Conservation (phyloP, 1,140 invertebrate genomes). For the Ruditapes philippinarum region DNA sequence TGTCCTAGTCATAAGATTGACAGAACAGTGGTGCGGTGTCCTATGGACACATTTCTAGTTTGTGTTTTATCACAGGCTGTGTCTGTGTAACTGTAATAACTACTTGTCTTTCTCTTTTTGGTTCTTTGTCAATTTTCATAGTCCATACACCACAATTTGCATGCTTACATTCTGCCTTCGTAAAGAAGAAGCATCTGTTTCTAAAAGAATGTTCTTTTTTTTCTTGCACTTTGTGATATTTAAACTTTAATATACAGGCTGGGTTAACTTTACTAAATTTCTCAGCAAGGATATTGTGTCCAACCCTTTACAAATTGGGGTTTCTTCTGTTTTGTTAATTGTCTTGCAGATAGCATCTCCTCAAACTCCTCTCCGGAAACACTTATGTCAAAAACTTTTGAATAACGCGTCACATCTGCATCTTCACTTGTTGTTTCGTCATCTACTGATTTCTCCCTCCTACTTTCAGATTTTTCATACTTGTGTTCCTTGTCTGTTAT, state of each 20-base stretch:
- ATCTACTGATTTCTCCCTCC: neutral
- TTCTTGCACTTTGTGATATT: too few species aligned
- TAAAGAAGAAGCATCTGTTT: slow-evolving; percentile 5
- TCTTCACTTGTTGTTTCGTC: neutral
- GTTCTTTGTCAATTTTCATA: slow-evolving; percentile 18
- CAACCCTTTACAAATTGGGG: slow-evolving; percentile 15
- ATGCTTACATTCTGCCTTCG: slow-evolving; percentile 13
- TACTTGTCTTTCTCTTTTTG: neutral
- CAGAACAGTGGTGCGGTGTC: too few species aligned
- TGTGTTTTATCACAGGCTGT: slow-evolving; percentile 4
- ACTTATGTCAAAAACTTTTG: slow-evolving; percentile 6
- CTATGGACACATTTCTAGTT: too few species aligned
- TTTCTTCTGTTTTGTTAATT: neutral
- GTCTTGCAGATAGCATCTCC: neutral
- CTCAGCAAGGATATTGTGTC: slow-evolving; percentile 17
- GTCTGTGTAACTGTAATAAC: neutral
- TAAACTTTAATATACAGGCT: slow-evolving; percentile 8
- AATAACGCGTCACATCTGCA: neutral
- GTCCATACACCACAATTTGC: neutral
- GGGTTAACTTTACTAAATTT: slow-evolving; percentile 23
- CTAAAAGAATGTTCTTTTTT: neutral
- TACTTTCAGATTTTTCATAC: neutral
- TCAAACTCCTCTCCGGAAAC: neutral
- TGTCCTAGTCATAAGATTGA: too few species aligned
- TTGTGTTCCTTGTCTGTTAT: too few species aligned